Base-by-base conservation (phyloP, 2,888 invertebrate genomes). In the Ennomos quercinarius region DNA sequence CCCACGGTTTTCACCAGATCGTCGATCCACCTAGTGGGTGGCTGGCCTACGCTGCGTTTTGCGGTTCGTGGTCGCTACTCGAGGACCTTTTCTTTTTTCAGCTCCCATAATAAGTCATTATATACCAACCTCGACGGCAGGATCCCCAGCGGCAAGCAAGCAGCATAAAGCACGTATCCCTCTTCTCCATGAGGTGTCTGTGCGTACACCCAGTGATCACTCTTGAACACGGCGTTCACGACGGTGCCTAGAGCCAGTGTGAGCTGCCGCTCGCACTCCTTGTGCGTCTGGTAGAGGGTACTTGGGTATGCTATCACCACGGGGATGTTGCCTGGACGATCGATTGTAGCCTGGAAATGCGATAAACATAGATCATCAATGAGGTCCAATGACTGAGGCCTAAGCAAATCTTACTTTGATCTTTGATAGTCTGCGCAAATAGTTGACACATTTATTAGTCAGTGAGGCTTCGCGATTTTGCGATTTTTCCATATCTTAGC, bases 181-280 rank as follows among this genome's bases (percentile, higher is more conserved):
- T 97, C 97, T 69, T 96, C 95, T 0, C 95, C 96, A 70, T 97
- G 97, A 2, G 97, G 96, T 0, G 97, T 97, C 83, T 97, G 97
- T 12, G 96, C 96, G 77, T 97, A 97, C 39, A 97, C 85, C 97
- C 97, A 97, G 73, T 95, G 95, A 72, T 96, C 95, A 76, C 96
- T 97, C 83, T 97, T 97, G 83, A 97, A 97, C 34, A 97, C 96
- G 0, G 97, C 97, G 81, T 97, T 97, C 10, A 97, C 97, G 4
- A 97, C 97, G 84, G 97, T 97, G 5, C 97, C 97, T 61, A 97
- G 86, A 0, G 97, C 96, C 49, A 97, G 84, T 0, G 94, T 93
- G 49, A 96, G 90, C 83, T 96, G 96, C 9, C 93, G 93, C 71
- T 95, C 95, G 39, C 93, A 94, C n/a, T 95, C 95, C 46, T 93